Evolutionary conservation across 1,140 invertebrate species (phyloP).

Genomic region (Theocolax elegans): DNA sequence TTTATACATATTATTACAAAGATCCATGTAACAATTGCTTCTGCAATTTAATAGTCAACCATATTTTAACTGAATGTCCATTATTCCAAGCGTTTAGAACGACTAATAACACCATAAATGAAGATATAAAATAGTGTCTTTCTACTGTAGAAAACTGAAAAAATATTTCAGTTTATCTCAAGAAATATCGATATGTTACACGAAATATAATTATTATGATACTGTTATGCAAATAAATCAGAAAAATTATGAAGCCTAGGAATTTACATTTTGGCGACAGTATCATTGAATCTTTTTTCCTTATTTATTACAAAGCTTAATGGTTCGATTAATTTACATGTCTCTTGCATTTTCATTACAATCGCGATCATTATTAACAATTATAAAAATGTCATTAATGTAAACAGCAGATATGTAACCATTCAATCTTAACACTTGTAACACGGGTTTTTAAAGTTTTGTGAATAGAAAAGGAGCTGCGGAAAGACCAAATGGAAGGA

Average conservation of each 20-base stretch:
- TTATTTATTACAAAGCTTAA: constrained; percentile 37
- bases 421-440: not conserved
- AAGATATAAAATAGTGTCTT: too few relatives aligned
- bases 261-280: constrained; percentile 5
- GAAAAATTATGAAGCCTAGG: constrained; percentile 30
- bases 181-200: too few relatives aligned
- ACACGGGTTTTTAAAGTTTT: constrained; percentile 33
- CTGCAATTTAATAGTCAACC: too few relatives aligned
- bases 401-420: constrained; percentile 15
- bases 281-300: constrained; percentile 10
- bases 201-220: too few relatives aligned
- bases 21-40: too few relatives aligned
- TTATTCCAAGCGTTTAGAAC: too few relatives aligned
- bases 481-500: constrained; percentile 31
- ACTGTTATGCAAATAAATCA: too few relatives aligned
- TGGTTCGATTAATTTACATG: not conserved
- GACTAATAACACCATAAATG: too few relatives aligned
- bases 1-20: too few relatives aligned
- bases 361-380: not conserved
- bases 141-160: too few relatives aligned
- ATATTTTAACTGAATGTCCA: too few relatives aligned
- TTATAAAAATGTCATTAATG: constrained; percentile 25
- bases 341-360: constrained; percentile 7
- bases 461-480: constrained; percentile 33
- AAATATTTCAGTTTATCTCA: too few relatives aligned